Evolutionary conservation across 2,113 vertebrate species (phyloP), one percentile per base, ranked within the genome.

Genomic region (Prunella himalayana): DNA sequence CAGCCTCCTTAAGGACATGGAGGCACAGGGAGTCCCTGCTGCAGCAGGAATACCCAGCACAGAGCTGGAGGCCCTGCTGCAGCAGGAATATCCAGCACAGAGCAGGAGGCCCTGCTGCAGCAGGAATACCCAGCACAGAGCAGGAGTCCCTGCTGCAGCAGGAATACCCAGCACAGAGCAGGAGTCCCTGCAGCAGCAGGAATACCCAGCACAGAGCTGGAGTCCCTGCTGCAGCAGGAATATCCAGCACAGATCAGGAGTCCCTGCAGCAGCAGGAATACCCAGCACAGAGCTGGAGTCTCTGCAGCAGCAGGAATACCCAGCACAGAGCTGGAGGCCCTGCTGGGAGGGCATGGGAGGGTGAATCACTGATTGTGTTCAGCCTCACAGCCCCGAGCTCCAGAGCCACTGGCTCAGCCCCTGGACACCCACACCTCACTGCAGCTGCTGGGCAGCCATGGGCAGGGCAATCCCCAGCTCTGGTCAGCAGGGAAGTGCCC

Each of bases 391-490:
- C 20, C 25, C 49, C 2, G 7, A 8, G 25, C 60, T 54, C 35
- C 30, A 51, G 68, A 39, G 66, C 47, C 1, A 1, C 61, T 14
- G 6, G 11, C 72, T 24, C 20, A 37, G 54, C 25, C 56, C 76
- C n/a, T 2, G 0, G 44, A 16, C 45, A 33, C 22, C 0, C 0
- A 50, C 37, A 41, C 45, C 30, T 41, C 0, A 0, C 61, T 64
- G 61, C 39, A 21, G 60, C 39, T 42, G 50, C 72, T 47, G 44
- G 31, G 44, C 68, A 8, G 71, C 3, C 49, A 11, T 0, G 0
- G 45, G n/a, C 35, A 22, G 20, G 47, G 37, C 59, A 45, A 30
- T 11, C 23, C 3, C 0, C 31, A 30, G 81, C 39, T 6, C 45
- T n/a, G 54, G 1, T 2, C 27, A 14, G 80, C 72, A 49, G 44